Base-by-base conservation (phyloP, 2,888 invertebrate genomes). In the Machimus atricapillus region DNA sequence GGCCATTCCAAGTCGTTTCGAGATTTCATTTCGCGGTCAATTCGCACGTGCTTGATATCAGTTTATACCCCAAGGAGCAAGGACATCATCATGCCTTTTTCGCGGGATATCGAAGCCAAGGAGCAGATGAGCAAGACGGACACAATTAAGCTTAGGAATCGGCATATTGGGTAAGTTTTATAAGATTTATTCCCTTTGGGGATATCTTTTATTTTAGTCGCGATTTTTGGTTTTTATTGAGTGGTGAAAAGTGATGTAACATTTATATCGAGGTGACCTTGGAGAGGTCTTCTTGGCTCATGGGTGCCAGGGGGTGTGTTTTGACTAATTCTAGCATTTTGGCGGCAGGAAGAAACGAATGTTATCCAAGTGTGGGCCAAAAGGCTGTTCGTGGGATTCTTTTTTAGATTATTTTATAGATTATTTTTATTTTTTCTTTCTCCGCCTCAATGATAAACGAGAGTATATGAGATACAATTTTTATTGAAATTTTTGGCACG, bases 71-170 rank as follows among this genome's bases (percentile, higher is more conserved):
- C 23, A 79, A 27, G 5, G 14, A 40, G 12, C 73, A 83, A 83
- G 73, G 19, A 66, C 73, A 46, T 0, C 12, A 79, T 0, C n/a
- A 88, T 88, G 88, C 88, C 88, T 56, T 86, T 86, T 43, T 83
- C 86, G 46, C 43, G 81, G 19, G 86, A 86, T 23, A 31, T 86
- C 12, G 46, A 81, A 16, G 90, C 89, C 87, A 90, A 89, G 91
- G 96, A 97, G 92, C 95, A 95, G 87, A 94, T 97, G 94, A 93
- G 96, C 37, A 97, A 97, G 93, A 93, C 94, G 88, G 96, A 97
- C 91, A 97, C 97, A 0, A 95, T 97, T 87, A 95, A 95, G 89
- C 94, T 97, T 83, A 94, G 97, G 52, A 95, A 97, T 91, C 95
- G 96, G 90, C 95, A 96, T 90, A 95, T 97, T 90, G 97, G 97